Evolutionary conservation across 2,113 vertebrate genomes (phyloP).

Genomic region (Dipodomys merriami): DNA sequence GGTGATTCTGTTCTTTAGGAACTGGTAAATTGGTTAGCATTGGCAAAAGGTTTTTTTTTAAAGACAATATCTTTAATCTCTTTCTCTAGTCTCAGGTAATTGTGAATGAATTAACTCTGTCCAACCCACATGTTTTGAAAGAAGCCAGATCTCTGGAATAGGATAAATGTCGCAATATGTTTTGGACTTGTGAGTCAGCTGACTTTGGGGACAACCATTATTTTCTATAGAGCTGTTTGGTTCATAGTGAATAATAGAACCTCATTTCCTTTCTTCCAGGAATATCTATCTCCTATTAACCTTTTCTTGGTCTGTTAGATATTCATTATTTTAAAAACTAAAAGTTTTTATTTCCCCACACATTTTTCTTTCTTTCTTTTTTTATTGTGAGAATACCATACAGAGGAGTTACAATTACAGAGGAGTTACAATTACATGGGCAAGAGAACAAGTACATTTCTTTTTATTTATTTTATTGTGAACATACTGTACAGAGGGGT

Average conservation of each 20-base stretch:
- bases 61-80: neutral
- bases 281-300: slow-evolving; percentile 23
- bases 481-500: too few relatives aligned
- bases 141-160: neutral
- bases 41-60: neutral
- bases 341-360: neutral
- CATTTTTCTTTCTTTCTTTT: neutral
- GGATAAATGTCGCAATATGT: neutral
- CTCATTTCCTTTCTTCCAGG: neutral
- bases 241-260: neutral
- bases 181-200: neutral
- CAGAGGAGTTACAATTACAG: too few relatives aligned
- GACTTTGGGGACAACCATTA: neutral
- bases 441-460: too few relatives aligned
- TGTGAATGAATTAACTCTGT: neutral
- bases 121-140: neutral
- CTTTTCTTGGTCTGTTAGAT: neutral
- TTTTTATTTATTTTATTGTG: too few relatives aligned
- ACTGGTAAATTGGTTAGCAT: neutral
- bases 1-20: neutral
- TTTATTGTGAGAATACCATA: too few relatives aligned
- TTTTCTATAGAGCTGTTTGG: neutral
- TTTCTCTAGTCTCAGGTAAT: neutral
- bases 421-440: too few relatives aligned
- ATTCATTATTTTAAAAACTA: neutral